phyloP scores from a whole-genome alignment of 37 sponge, comb jelly and placozoan species.

The Crambe crambe region DNA sequence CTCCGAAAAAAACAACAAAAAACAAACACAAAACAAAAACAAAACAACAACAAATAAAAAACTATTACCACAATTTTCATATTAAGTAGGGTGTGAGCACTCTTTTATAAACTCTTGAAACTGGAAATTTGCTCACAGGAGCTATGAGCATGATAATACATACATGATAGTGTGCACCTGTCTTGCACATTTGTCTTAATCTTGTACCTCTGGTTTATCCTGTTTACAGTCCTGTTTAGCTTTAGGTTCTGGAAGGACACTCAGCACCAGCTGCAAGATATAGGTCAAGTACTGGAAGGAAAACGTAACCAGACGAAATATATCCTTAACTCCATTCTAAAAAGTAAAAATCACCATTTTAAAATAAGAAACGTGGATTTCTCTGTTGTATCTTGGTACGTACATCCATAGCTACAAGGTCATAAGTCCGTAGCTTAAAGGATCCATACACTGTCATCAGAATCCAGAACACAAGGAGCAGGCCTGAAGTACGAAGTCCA shows the following conservation, averaged over 20 bases:
- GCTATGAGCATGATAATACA: no score
- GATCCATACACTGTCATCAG: conserved; percentile 52
- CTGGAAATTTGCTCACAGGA: no score
- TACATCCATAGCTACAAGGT: conserved; percentile 43
- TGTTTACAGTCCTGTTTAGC: no score
- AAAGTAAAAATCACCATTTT: not conserved
- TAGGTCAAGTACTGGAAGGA: conserved; percentile 33
- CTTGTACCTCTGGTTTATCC: not conserved
- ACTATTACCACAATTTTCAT: no score
- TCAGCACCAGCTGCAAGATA: conserved; percentile 58
- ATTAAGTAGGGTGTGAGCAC: no score
- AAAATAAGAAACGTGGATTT: not conserved
- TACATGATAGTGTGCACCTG: no score
- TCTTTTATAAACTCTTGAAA: no score
- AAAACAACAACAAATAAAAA: no score
- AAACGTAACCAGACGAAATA: conserved; percentile 54
- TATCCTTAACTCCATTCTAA: conserved; percentile 36
- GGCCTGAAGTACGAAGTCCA: conserved; percentile 67
- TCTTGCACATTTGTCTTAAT: no score
- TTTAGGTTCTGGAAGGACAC: conserved; percentile 55
- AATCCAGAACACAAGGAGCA: conserved; percentile 73
- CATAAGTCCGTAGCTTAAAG: conserved; percentile 55
- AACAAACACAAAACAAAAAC: no score
- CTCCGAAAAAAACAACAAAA: no score
- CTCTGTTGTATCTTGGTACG: no score